Conservation (phyloP, 2,113 vertebrate species). For the Anhinga anhinga region DNA sequence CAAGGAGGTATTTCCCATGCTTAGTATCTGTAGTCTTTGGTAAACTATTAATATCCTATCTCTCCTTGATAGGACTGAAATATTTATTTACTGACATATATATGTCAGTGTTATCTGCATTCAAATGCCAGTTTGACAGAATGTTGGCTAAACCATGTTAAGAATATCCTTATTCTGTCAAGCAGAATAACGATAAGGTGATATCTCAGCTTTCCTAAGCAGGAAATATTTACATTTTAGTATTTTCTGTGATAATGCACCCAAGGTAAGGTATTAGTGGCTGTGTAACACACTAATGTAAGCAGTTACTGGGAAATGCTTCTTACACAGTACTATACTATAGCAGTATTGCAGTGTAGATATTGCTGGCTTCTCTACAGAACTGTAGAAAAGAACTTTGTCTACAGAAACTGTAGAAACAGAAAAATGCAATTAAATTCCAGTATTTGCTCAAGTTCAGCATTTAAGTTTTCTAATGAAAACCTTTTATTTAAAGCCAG, state of each 20-base stretch:
- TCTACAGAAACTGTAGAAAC: too few relatives aligned
- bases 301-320: slow-evolving; percentile 32
- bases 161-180: too few relatives aligned
- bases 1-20: slow-evolving; percentile 11
- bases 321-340: slow-evolving; percentile 32
- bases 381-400: background rate
- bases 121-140: slow-evolving; percentile 8
- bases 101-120: background rate
- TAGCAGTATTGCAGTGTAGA: slow-evolving; percentile 28
- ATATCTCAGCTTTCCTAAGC: slow-evolving; percentile 6
- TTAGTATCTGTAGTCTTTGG: background rate
- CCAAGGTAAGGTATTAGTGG: background rate
- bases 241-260: slow-evolving; percentile 27
- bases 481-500: background rate
- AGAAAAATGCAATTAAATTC: slow-evolving; percentile 7
- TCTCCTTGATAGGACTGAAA: background rate
- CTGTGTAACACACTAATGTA: slow-evolving; percentile 21
- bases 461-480: slow-evolving; percentile 12
- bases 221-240: slow-evolving; percentile 53
- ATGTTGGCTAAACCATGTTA: background rate
- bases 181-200: background rate
- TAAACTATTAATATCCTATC: background rate
- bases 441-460: slow-evolving; percentile 37
- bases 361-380: slow-evolving; percentile 15
- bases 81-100: background rate